Conservation (phyloP, 2,797 vertebrate genomes). For the Petrocephalus sullivani region DNA sequence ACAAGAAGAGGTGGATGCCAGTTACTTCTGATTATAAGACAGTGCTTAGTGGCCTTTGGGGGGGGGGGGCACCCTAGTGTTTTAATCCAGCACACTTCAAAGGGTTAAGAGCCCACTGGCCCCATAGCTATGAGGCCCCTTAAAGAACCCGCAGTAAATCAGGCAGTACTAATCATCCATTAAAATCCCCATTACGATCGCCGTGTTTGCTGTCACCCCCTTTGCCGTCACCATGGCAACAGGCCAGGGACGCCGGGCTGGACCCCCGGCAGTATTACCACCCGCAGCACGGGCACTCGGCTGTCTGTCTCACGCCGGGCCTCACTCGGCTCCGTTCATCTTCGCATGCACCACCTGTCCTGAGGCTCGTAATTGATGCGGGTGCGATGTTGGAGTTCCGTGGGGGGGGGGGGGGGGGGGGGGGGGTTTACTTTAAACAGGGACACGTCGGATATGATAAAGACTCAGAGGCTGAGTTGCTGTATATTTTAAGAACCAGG, state of each 20-base stretch:
- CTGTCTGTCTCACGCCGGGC: background rate
- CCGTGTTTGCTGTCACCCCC: conserved; percentile 38
- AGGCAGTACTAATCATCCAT: conserved; percentile 65
- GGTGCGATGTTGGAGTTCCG: background rate
- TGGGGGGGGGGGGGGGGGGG: background rate
- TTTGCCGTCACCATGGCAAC: background rate
- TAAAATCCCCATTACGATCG: conserved; percentile 56
- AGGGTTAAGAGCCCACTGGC: conserved; percentile 64
- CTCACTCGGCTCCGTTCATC: background rate
- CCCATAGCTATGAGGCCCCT: conserved; percentile 63
- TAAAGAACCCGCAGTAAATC: conserved; percentile 61
- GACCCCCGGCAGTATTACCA: background rate
- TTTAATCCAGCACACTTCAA: conserved; percentile 59
- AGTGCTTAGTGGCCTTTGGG: background rate
- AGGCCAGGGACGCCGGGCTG: background rate
- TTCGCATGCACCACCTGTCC: background rate
- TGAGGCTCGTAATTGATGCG: background rate
- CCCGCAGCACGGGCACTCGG: background rate
- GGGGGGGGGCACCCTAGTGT: conserved; percentile 49
- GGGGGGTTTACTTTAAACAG: conserved; percentile 36
- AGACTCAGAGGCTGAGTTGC: conserved; percentile 39
- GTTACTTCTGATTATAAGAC: background rate
- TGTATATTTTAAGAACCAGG: conserved; percentile 59
- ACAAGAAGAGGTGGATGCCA: background rate
- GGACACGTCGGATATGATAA: conserved; percentile 57